Evolutionary conservation across 2,113 vertebrate genomes (phyloP).

Genomic region (Jacana jacana): DNA sequence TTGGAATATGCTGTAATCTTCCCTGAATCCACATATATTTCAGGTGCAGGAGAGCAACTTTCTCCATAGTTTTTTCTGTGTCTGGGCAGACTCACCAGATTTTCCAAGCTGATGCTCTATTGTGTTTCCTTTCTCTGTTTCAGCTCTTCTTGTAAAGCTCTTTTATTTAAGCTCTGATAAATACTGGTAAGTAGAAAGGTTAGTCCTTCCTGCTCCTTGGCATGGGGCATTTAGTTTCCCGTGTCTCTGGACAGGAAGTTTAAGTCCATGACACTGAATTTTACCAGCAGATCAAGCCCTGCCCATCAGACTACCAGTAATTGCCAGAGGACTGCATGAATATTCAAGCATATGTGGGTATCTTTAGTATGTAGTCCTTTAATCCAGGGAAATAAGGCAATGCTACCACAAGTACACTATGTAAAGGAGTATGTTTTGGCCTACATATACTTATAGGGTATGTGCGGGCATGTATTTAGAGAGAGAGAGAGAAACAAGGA

Average conservation of each 20-base stretch:
- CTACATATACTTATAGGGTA: not conserved
- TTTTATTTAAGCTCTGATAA: not conserved
- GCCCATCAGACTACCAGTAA: not conserved
- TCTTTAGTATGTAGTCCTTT: not conserved
- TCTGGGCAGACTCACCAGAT: not conserved
- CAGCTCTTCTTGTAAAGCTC: not conserved
- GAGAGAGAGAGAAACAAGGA: not conserved
- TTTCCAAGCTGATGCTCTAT: not conserved
- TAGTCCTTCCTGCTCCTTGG: not conserved
- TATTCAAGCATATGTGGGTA: not conserved
- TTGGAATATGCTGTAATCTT: conserved; percentile 23
- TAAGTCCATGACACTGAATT: not conserved
- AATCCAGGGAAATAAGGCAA: not conserved
- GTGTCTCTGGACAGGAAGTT: not conserved
- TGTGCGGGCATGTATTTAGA: not conserved
- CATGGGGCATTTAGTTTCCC: not conserved
- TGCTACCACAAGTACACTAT: not conserved
- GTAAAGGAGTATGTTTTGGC: not conserved
- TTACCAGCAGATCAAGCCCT: not conserved
- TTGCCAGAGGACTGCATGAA: not conserved
- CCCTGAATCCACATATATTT: conserved; percentile 1
- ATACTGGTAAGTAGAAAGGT: not conserved
- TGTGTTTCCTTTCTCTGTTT: not conserved
- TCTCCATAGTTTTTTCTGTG: not conserved
- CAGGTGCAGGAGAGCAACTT: not conserved